Evolutionary conservation across 1,140 invertebrate genomes (phyloP), one percentile per base, ranked within the genome.

Genomic region (Tenebrio molitor): DNA sequence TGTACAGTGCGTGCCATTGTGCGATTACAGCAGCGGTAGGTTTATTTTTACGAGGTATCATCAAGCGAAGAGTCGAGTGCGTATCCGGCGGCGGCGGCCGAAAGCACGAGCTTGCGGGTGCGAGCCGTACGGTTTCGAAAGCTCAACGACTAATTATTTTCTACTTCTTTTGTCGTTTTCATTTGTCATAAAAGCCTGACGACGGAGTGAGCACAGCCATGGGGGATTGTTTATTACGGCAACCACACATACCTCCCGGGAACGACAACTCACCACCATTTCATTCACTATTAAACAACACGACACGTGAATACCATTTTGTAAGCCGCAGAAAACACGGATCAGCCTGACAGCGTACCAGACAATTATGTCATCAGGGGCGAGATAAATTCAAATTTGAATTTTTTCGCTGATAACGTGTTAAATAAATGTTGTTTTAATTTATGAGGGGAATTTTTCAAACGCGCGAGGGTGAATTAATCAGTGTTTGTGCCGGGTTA

Each of bases 251-350:
- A 65, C 39, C 62, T 23, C 62, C 10, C 33, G 50, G 62, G 62
- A 42, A 65, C 17, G 34, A 65, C 33, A 65, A 65, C 62, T 65
- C 62, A 65, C 62, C 62, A 39, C 62, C 62, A 65, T 65, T 65
- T 65, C 62, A 65, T 65, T 65, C 62, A 65, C 34, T 39, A 39
- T 65, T 65, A 41, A 65, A 65, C 39, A 65, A 36, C 62, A 39
- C 62, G 62, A 65, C 62, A 65, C 62, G 33, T 65, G 62, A 65
- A 42, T 65, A 15, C 19, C 33, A 19, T 65, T 65, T 65, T 65
- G 39, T 19, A 21, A 65, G 34, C 39, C 39, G 62, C 62, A 39
- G 62, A 65, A 41, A 65, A 65, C 39, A 65, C 62, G 39, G 62
- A 41, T 42, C 15, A 65, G 16, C 62, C 15, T 39, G 33, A 65